Conservation (phyloP, 2,113 vertebrate species). For the Callithrix jacchus region DNA sequence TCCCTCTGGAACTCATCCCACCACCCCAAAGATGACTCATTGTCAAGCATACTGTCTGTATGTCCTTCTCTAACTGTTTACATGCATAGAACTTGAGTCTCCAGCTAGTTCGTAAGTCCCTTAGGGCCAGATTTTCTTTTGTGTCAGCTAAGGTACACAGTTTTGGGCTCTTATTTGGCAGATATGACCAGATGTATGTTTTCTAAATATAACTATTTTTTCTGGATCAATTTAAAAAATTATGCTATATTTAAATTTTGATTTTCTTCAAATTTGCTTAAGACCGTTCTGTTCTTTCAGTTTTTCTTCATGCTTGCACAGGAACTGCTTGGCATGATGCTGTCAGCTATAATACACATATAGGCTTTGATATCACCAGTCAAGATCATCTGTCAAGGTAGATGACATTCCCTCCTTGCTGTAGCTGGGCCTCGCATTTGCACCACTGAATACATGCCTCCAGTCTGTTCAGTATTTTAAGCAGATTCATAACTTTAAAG, state of each 20-base stretch:
- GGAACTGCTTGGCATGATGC: not conserved
- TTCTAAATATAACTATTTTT: not conserved
- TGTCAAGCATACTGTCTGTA: not conserved
- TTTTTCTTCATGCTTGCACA: not conserved
- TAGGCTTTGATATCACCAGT: not conserved
- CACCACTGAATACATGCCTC: not conserved
- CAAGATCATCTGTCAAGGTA: not conserved
- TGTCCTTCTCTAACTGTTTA: not conserved
- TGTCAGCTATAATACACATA: not conserved
- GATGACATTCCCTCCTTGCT: not conserved
- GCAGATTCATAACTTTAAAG: constrained; percentile 50
- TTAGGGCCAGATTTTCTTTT: not conserved
- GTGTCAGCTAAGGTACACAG: not conserved
- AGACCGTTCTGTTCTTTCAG: not conserved
- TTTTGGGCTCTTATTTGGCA: not conserved
- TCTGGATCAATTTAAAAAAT: not conserved
- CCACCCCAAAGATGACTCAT: not conserved
- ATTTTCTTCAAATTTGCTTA: not conserved
- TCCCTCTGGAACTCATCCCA: not conserved
- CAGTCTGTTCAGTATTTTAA: constrained; percentile 20
- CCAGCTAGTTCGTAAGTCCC: not conserved
- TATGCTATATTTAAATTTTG: not conserved
- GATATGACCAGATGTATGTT: not conserved
- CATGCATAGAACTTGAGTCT: not conserved
- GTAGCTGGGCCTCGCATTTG: not conserved